phyloP scores from a whole-genome alignment of 2,888 invertebrate species.

The Erebia palarica region DNA sequence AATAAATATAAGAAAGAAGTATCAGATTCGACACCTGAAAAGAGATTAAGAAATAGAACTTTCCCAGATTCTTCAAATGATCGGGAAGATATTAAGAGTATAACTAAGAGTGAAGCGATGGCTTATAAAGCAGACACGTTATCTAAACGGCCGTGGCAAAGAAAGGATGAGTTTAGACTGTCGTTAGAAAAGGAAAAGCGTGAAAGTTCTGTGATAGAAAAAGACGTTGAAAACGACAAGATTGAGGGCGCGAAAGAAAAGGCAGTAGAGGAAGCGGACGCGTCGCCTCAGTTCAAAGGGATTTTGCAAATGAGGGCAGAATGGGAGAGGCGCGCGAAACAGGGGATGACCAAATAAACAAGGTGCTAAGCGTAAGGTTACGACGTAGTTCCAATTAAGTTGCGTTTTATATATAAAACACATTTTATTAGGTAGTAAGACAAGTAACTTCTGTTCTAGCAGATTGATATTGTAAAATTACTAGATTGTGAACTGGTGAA shows the following conservation, averaged over 20 bases:
- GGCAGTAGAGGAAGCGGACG: slow-evolving; percentile 57
- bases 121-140: slow-evolving; percentile 74
- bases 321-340: slow-evolving; percentile 90
- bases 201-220: slow-evolving; percentile 73
- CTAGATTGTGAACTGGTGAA: not conserved
- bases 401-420: slow-evolving; percentile 31
- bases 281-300: slow-evolving; percentile 85
- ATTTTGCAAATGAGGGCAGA: slow-evolving; percentile 89
- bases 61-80: slow-evolving; percentile 78
- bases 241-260: slow-evolving; percentile 61
- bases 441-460: slow-evolving; percentile 24
- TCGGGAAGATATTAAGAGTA: slow-evolving; percentile 72
- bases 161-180: slow-evolving; percentile 65
- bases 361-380: slow-evolving; percentile 70
- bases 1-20: slow-evolving; percentile 79
- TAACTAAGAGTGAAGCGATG: slow-evolving; percentile 67
- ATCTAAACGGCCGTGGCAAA: slow-evolving; percentile 72
- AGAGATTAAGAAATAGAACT: slow-evolving; percentile 74
- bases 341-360: slow-evolving; percentile 84
- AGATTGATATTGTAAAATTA: slow-evolving; percentile 28
- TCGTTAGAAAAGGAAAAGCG: slow-evolving; percentile 66
- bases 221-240: slow-evolving; percentile 62
- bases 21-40: slow-evolving; percentile 78
- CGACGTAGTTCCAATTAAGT: slow-evolving; percentile 30
- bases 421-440: slow-evolving; percentile 27